These are phyloP conservation scores for Myotis davidii DNA, from an alignment of 2,113 vertebrate species.

Conservation along the genomic window DNA sequence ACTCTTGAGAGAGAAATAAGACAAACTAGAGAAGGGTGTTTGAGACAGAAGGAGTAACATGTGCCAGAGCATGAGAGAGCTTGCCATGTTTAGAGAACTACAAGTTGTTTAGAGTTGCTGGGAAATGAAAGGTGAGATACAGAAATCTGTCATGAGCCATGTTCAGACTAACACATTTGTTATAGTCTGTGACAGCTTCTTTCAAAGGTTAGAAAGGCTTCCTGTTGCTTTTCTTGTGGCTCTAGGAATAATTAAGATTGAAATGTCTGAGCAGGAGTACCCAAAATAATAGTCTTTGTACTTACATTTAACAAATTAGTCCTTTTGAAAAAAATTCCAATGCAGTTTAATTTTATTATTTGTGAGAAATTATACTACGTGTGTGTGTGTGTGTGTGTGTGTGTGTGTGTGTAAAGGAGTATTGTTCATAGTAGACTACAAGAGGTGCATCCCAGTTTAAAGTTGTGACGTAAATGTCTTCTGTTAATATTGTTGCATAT, in stretches of 20 bases:
- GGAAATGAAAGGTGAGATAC: background rate
- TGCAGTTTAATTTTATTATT: constrained; percentile 12
- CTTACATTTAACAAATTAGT: background rate
- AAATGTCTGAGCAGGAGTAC: background rate
- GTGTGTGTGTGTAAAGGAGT: background rate
- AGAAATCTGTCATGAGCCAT: background rate
- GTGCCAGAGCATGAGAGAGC: background rate
- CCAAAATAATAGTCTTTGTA: background rate
- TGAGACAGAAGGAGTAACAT: background rate
- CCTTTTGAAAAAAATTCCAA: background rate
- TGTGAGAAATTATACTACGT: background rate
- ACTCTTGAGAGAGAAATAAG: background rate
- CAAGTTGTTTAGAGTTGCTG: background rate
- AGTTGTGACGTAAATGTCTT: background rate
- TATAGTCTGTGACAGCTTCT: background rate
- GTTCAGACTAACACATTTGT: background rate
- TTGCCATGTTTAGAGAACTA: background rate
- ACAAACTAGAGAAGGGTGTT: background rate
- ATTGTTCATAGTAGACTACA: background rate
- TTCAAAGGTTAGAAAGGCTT: background rate
- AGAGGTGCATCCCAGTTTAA: background rate
- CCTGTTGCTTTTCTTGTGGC: background rate
- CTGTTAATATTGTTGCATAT: background rate
- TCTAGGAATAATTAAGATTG: background rate
- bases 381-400: background rate